phyloP scores from a whole-genome alignment of 2,888 invertebrate genomes.

The Malthinus seriepunctatus region DNA sequence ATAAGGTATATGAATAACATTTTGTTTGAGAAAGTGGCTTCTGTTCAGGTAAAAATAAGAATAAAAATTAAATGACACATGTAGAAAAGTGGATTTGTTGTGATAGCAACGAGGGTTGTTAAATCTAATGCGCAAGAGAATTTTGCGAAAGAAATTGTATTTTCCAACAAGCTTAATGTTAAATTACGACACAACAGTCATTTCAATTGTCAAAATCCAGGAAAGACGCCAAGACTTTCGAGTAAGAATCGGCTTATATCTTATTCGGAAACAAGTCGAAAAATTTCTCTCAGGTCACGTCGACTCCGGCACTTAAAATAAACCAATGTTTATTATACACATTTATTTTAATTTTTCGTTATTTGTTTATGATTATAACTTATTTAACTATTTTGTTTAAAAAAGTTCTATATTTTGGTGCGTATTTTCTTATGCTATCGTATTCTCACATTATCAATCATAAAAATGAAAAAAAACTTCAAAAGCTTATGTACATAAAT shows the following conservation, averaged over 20 bases:
- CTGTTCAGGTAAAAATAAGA: too few species aligned
- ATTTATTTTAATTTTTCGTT: conserved; percentile 15
- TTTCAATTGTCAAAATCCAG: conserved; percentile 28
- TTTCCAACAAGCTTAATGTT: conserved; percentile 21
- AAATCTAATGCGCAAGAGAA: conserved; percentile 7
- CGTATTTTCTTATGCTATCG: too few species aligned
- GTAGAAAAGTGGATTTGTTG: neutral
- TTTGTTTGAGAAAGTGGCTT: too few species aligned
- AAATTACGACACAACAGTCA: conserved; percentile 25
- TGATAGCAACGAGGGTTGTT: neutral
- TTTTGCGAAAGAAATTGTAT: conserved; percentile 17
- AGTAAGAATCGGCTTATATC: conserved; percentile 21
- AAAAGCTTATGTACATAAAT: too few species aligned
- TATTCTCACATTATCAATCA: too few species aligned
- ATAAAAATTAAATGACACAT: neutral
- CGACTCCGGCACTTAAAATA: conserved; percentile 20
- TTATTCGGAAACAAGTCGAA: conserved; percentile 15
- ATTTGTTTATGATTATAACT: too few species aligned
- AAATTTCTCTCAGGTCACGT: conserved; percentile 25
- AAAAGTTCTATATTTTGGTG: neutral
- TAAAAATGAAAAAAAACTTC: too few species aligned
- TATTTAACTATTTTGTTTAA: neutral
- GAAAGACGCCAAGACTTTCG: conserved; percentile 21
- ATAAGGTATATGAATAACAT: too few species aligned
- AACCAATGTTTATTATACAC: conserved; percentile 20